These are phyloP conservation scores for Chrysocyon brachyurus DNA, from an alignment of 2,797 vertebrate genomes.

Conservation along the genomic window DNA sequence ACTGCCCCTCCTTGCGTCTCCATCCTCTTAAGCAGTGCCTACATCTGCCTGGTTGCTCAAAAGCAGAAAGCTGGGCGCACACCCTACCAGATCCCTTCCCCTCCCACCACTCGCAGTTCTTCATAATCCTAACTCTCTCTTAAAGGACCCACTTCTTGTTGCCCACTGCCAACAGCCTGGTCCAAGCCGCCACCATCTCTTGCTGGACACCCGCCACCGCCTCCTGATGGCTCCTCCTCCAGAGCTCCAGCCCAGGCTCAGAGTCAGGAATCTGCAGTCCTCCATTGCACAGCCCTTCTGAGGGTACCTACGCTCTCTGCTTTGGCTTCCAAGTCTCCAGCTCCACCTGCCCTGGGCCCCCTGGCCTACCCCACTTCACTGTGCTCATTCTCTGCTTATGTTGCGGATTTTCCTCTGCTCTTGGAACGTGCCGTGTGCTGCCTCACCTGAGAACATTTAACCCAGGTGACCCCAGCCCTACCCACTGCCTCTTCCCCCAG, in stretches of 20 bases:
- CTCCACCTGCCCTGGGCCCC: neutral
- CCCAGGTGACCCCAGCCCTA: neutral
- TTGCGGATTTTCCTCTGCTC: neutral
- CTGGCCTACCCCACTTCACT: neutral
- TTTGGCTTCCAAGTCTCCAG: neutral
- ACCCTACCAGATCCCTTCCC: neutral
- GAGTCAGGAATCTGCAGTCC: neutral
- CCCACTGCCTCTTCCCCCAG: neutral
- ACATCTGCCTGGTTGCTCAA: neutral
- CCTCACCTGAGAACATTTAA: neutral
- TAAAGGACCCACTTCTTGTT: neutral
- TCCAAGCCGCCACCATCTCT: constrained; percentile 62
- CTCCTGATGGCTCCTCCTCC: constrained; percentile 62
- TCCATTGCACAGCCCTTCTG: neutral
- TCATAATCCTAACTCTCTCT: neutral
- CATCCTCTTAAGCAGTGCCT: neutral
- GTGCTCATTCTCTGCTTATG: neutral
- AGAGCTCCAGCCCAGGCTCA: constrained; percentile 21
- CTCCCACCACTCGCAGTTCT: constrained; percentile 12
- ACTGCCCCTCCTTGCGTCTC: neutral
- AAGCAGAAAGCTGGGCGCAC: neutral
- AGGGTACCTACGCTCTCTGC: neutral
- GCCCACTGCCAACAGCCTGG: constrained; percentile 71
- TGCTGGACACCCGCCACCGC: constrained; percentile 16
- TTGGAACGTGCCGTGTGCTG: no score